phyloP scores from a whole-genome alignment of 2,888 invertebrate species.

The Tenthredo mesomela region DNA sequence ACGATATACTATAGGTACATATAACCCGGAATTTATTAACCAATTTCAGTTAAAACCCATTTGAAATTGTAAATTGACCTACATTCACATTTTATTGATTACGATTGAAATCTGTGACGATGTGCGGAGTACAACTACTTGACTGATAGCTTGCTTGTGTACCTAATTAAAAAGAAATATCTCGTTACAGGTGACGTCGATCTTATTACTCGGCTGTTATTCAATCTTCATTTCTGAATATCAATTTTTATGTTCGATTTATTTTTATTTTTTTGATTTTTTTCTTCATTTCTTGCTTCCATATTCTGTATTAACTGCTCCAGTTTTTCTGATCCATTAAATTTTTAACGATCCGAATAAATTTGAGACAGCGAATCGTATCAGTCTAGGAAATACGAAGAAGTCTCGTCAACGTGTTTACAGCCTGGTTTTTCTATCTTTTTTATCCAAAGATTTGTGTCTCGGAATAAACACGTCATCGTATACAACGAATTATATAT shows the following conservation, averaged over 20 bases:
- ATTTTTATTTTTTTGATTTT: no score
- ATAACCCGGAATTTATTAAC: background rate
- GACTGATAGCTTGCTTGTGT: background rate
- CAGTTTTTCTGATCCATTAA: background rate
- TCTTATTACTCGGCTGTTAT: background rate
- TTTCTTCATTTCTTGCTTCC: background rate
- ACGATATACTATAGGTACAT: no score
- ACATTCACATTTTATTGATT: background rate
- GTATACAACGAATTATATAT: background rate
- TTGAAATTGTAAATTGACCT: background rate
- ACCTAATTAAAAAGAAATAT: background rate
- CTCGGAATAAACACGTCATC: constrained; percentile 1
- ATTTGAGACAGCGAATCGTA: background rate
- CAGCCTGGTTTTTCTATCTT: background rate
- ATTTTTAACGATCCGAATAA: background rate
- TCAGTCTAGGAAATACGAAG: background rate
- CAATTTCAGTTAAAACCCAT: background rate
- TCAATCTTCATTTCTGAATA: background rate
- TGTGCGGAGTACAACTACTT: background rate
- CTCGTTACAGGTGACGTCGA: background rate
- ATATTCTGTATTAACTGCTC: background rate
- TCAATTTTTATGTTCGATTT: background rate
- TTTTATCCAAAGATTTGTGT: background rate
- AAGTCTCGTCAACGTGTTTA: background rate
- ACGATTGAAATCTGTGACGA: background rate